Conservation (phyloP, 1,140 invertebrate species). For the Philopotamus ludificatus region DNA sequence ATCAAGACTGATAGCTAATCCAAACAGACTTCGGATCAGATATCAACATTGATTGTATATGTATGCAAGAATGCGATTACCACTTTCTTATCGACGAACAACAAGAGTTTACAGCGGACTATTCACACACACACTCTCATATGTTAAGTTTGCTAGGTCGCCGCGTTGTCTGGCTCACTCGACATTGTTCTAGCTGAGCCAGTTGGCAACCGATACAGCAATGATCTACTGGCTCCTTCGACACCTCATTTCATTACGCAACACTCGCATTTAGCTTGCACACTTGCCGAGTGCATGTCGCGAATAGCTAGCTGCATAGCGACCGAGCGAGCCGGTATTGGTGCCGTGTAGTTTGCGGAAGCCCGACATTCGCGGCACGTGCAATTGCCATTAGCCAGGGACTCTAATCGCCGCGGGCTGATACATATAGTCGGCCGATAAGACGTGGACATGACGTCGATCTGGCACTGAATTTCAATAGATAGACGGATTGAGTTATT, state of each 20-base stretch:
- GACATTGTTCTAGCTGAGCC: background rate
- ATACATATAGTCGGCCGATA: background rate
- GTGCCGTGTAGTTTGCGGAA: conserved; percentile 13
- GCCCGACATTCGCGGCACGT: conserved; percentile 10
- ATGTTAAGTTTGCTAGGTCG: too few relatives aligned
- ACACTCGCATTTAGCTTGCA: background rate
- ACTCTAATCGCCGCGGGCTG: background rate
- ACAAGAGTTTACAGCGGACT: too few relatives aligned
- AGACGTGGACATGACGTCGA: background rate
- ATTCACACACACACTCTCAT: too few relatives aligned
- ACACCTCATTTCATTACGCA: conserved; percentile 8
- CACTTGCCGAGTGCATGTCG: conserved; percentile 3
- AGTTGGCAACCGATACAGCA: conserved; percentile 13
- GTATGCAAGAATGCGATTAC: too few relatives aligned
- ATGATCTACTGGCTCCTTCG: conserved; percentile 1
- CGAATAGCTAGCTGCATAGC: background rate
- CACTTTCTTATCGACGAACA: too few relatives aligned
- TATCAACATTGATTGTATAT: too few relatives aligned
- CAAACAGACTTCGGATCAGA: too few relatives aligned
- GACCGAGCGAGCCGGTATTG: background rate
- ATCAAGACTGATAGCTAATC: too few relatives aligned
- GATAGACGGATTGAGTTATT: background rate
- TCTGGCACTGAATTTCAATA: background rate
- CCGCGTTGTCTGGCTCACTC: background rate
- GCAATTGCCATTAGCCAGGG: background rate